A percentile compares a stretch with the other conserved stretches of the same genome.
Conservation (phyloP, 2,888 invertebrate species). For the Oasisia sp. region DNA sequence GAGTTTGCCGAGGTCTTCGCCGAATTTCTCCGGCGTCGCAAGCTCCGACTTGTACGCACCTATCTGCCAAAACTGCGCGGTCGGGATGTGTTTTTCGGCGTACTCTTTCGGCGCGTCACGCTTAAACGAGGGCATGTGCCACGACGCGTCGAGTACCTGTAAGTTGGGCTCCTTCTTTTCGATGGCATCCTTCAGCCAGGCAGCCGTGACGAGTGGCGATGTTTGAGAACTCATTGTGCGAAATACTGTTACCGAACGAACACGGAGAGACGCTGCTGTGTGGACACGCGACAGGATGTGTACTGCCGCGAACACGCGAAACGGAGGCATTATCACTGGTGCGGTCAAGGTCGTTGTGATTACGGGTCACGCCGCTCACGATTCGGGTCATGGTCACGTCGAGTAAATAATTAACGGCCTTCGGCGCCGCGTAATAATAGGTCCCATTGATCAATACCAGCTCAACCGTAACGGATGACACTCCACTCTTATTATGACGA, state of each 20-base stretch:
- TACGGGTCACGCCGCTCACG: not conserved
- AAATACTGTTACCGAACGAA: not conserved
- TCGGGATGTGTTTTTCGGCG: conserved; percentile 55
- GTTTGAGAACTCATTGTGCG: not conserved
- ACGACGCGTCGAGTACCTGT: conserved; percentile 56
- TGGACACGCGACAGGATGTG: conserved; percentile 8
- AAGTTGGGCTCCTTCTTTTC: conserved; percentile 32
- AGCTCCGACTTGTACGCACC: conserved; percentile 56
- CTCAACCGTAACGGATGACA: not conserved
- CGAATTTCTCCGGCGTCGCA: conserved; percentile 51
- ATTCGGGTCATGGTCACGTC: too few relatives aligned
- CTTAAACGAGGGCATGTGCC: conserved; percentile 52
- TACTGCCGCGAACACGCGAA: not conserved
- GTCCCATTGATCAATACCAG: not conserved
- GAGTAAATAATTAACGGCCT: too few relatives aligned
- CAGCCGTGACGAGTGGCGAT: conserved; percentile 18
- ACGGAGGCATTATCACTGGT: not conserved
- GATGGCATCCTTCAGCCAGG: conserved; percentile 11
- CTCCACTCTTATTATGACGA: not conserved
- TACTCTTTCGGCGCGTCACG: conserved; percentile 52
- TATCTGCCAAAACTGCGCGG: conserved; percentile 60
- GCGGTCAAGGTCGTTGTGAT: not conserved
- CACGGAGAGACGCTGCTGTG: not conserved
- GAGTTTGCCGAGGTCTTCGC: conserved; percentile 53
- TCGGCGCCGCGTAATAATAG: not conserved